phyloP scores from a whole-genome alignment of 1,140 invertebrate species.

The Tetramorium simillimum region DNA sequence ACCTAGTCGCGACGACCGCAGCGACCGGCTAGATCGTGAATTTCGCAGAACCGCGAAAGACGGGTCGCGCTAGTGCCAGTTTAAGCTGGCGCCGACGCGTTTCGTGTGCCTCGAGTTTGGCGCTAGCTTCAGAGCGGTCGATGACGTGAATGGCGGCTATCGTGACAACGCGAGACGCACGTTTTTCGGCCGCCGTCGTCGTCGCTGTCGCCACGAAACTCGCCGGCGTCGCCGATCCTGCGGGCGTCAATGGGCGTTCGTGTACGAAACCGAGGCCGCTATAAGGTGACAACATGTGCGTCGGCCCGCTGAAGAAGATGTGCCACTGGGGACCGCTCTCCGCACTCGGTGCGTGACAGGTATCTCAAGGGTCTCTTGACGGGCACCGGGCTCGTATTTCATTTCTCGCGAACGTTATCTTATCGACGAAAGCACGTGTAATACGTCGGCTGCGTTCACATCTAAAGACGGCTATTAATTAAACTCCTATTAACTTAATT shows the following conservation, averaged over 20 bases:
- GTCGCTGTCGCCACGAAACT: neutral
- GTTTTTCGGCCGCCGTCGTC: neutral
- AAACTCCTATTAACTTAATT: neutral
- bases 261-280: neutral
- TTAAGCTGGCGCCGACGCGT: too few relatives aligned
- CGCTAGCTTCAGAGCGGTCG: neutral
- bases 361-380: neutral
- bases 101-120: too few relatives aligned
- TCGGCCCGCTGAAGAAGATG: constrained; percentile 87
- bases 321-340: constrained; percentile 92
- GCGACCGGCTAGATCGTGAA: too few relatives aligned
- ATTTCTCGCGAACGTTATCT: neutral
- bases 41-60: too few relatives aligned
- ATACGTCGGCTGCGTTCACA: neutral
- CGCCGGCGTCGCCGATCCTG: neutral
- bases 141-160: neutral
- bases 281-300: constrained; percentile 83
- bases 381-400: neutral
- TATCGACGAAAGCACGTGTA: neutral
- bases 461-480: neutral
- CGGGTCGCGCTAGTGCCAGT: too few relatives aligned
- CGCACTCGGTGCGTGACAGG: constrained; percentile 88
- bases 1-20: neutral
- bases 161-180: neutral
- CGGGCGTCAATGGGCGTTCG: neutral